These are phyloP conservation scores for Eristalis pertinax DNA, from an alignment of 2,888 invertebrate genomes.

Conservation along the genomic window DNA sequence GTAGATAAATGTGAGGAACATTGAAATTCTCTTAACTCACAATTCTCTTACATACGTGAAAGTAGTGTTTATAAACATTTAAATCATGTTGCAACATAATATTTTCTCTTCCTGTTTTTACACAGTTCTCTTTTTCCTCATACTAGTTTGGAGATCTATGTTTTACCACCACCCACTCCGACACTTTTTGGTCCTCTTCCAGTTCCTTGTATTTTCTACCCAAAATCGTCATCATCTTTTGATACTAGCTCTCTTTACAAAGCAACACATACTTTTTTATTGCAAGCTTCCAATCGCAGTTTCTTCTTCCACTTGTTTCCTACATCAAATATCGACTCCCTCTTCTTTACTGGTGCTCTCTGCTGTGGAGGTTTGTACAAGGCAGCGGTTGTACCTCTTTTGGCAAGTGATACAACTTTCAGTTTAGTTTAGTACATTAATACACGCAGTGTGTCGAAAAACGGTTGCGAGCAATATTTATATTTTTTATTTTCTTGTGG, in stretches of 20 bases:
- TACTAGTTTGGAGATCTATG: neutral
- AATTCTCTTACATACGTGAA: neutral
- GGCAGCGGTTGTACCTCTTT: conserved; percentile 32
- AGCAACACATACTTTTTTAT: conserved; percentile 28
- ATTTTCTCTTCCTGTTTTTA: conserved; percentile 18
- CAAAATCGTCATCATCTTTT: conserved; percentile 5
- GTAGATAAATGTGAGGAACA: too few relatives aligned
- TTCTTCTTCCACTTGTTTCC: neutral
- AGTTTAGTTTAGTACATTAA: conserved; percentile 62
- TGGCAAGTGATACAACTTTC: conserved; percentile 45
- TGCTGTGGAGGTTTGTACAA: conserved; percentile 32
- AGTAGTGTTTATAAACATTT: conserved; percentile 33
- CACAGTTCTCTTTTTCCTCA: neutral
- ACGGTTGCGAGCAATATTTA: conserved; percentile 19
- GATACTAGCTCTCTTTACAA: neutral
- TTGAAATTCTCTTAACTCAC: conserved; percentile 17
- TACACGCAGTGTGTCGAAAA: conserved; percentile 49
- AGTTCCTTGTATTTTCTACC: neutral
- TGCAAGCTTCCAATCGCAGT: conserved; percentile 27
- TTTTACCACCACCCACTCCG: conserved; percentile 7
- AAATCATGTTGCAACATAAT: neutral
- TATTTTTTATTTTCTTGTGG: conserved; percentile 33
- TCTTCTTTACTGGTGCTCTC: neutral
- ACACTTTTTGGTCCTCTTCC: neutral
- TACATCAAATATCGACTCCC: neutral